Conservation (phyloP, 2,888 invertebrate genomes). For the Aphodius sticticus region DNA sequence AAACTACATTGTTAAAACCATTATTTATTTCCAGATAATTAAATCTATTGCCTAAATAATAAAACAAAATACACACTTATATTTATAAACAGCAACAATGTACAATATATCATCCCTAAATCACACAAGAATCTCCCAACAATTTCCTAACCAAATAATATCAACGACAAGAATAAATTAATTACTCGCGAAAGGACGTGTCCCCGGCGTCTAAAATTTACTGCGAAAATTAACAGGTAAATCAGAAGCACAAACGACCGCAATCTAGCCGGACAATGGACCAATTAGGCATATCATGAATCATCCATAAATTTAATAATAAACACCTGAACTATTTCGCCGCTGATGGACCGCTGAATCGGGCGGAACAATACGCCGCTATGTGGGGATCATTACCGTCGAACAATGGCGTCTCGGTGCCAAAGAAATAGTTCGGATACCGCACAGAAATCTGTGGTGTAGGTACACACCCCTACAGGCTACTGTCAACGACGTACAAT, state of each 20-base stretch:
- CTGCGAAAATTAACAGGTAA: conserved; percentile 9
- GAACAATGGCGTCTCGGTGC: not conserved
- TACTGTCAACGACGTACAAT: not conserved
- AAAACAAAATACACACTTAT: too few species aligned
- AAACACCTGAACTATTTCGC: conserved; percentile 18
- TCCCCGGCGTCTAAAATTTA: conserved; percentile 10
- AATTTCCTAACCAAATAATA: not conserved
- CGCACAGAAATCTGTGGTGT: not conserved
- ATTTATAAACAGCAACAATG: not conserved
- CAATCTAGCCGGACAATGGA: conserved; percentile 19
- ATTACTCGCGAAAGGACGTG: not conserved
- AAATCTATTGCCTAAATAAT: too few species aligned
- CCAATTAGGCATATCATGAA: conserved; percentile 21
- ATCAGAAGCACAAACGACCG: conserved; percentile 16
- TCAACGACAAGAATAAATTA: not conserved
- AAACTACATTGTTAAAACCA: too few species aligned
- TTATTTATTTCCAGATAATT: too few species aligned
- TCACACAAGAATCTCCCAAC: not conserved
- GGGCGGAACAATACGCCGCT: not conserved
- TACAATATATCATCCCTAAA: not conserved
- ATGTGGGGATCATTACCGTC: not conserved
- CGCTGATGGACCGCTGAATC: not conserved
- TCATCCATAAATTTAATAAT: conserved; percentile 21
- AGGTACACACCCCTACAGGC: not conserved
- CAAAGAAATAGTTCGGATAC: not conserved